Evolutionary conservation across 2,797 vertebrate species (phyloP), one percentile per base, ranked within the genome.

Genomic region (Fundulus diaphanus): DNA sequence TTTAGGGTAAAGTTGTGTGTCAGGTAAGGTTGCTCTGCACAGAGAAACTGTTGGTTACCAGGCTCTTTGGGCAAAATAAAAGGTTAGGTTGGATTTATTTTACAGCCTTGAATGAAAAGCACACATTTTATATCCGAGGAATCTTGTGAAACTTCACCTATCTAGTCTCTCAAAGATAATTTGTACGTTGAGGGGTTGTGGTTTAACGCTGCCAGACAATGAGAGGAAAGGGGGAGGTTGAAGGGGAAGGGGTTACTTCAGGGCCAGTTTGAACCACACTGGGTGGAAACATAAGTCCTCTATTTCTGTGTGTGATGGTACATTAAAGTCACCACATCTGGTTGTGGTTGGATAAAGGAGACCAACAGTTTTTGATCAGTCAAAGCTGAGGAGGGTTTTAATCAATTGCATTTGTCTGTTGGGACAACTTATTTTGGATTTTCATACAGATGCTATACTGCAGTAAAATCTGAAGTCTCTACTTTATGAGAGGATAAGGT

Each of bases 291-390:
- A 22, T 73, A 12, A 20, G 52, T 68, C 7, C 15, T 69, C 57
- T 78, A 40, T 82, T 37, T 68, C 63, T 79, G 68, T 81, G 77
- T 77, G 74, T 68, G 69, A 70, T 56, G 9, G 33, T 67, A 8
- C 18, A 52, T 74, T 52, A 27, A 82, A 83, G 82, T 67, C 70
- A 65, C 57, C n/a, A 52, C 80, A 88, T 84, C 77, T 90, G 88
- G 72, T 71, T 51, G 82, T 65, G 87, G 85, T 92, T 88, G 90
- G 72, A 90, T 90, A 85, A 89, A 88, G 81, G 81, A 63, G 80
- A 69, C 85, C 74, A 27, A 81, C 37, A 83, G 70, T 68, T 73
- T 76, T 68, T 78, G 46, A 73, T 24, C 49, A 40, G 70, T 67
- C 37, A 44, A 67, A 67, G 52, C 72, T 69, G 56, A 81, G 16